Percentiles rank a stretch among this genome's conserved stretches.
Evolutionary conservation across 2,888 invertebrate genomes (phyloP).

Genomic region (Mesorhabditis sp.): DNA sequence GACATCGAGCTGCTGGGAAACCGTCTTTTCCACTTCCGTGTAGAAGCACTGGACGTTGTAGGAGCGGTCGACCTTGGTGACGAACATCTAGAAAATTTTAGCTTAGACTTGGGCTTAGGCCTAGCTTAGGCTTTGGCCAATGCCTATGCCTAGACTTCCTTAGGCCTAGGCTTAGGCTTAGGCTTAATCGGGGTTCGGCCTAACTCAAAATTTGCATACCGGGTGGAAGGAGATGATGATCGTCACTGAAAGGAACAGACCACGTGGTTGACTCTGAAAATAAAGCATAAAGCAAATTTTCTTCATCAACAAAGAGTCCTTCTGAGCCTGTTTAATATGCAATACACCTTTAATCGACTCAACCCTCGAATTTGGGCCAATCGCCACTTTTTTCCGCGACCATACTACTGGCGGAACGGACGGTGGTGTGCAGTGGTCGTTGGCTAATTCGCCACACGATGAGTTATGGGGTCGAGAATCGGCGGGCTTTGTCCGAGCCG

Average conservation of each 20-base stretch:
- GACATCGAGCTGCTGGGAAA: conserved; percentile 43
- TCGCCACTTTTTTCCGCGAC: too few relatives aligned
- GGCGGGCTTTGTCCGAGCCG: too few relatives aligned
- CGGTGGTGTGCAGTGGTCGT: too few relatives aligned
- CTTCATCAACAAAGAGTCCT: too few relatives aligned
- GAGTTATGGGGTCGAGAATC: too few relatives aligned
- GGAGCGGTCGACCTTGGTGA: conserved; percentile 47
- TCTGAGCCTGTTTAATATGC: too few relatives aligned
- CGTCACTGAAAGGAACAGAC: conserved; percentile 42
- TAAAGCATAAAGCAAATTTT: too few relatives aligned
- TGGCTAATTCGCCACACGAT: too few relatives aligned
- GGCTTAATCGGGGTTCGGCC: not conserved
- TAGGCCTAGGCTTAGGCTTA: not conserved
- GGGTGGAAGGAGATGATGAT: conserved; percentile 50
- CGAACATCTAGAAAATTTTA: conserved; percentile 35
- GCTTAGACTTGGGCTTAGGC: not conserved
- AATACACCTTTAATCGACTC: too few relatives aligned
- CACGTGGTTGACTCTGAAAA: conserved; percentile 41
- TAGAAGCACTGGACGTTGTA: conserved; percentile 51
- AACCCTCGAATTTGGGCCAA: too few relatives aligned
- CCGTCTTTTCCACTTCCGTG: conserved; percentile 40
- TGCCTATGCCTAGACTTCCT: not conserved
- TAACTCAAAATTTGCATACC: conserved; percentile 12
- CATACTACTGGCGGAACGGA: too few relatives aligned
- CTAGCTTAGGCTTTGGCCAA: not conserved